Percentiles rank a stretch among this genome's conserved stretches.
These are phyloP conservation scores for Carterocephalus palaemon DNA, from an alignment of 2,888 invertebrate genomes.

Conservation along the genomic window DNA sequence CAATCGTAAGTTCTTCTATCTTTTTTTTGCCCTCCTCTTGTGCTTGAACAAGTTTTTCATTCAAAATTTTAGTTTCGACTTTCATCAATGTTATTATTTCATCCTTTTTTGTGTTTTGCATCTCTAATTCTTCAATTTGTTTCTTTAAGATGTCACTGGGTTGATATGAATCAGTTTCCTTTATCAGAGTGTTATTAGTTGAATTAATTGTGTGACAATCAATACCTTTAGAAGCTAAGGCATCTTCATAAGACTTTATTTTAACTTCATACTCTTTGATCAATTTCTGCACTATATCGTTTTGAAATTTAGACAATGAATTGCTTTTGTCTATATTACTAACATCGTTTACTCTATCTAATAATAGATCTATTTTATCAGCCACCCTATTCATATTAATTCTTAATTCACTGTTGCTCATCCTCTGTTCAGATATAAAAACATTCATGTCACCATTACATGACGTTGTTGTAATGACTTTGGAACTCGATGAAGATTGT, in stretches of 20 bases:
- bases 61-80: constrained; percentile 30
- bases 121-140: constrained; percentile 5
- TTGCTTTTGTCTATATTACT: constrained; percentile 35
- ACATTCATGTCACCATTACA: constrained; percentile 44
- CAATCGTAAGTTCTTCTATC: background rate
- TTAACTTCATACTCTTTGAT: constrained; percentile 65
- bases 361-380: constrained; percentile 58
- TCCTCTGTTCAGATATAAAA: constrained; percentile 62
- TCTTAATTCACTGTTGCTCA: constrained; percentile 62
- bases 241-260: constrained; percentile 61
- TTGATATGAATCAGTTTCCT: constrained; percentile 28
- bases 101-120: constrained; percentile 32
- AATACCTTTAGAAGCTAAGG: constrained; percentile 42
- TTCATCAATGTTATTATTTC: constrained; percentile 23
- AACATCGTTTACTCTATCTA: constrained; percentile 47
- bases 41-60: constrained; percentile 5
- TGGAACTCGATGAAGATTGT: constrained; percentile 27
- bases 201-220: constrained; percentile 31
- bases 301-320: constrained; percentile 39
- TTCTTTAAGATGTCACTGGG: background rate
- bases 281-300: constrained; percentile 55
- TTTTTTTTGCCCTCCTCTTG: constrained; percentile 1
- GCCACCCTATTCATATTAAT: constrained; percentile 61
- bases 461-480: constrained; percentile 32
- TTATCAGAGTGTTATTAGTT: constrained; percentile 31